Evolutionary conservation across 2,888 invertebrate genomes (phyloP).

Genomic region (Rapana venosa): DNA sequence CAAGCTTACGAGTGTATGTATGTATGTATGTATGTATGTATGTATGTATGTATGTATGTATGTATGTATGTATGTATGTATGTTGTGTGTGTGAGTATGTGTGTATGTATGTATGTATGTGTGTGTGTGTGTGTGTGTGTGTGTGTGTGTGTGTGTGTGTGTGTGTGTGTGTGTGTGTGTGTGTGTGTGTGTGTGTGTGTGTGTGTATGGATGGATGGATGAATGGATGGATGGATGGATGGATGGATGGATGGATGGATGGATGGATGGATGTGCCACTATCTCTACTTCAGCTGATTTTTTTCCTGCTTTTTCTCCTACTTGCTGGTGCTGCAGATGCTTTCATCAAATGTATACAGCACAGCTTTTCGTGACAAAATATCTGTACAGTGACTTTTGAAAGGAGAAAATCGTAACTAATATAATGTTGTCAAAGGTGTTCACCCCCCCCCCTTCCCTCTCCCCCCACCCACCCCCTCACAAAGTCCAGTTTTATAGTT

Average conservation of each 20-base stretch:
- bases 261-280: not conserved
- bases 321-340: no score
- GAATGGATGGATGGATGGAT: slow-evolving; percentile 19
- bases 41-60: slow-evolving; percentile 26
- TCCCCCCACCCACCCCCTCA: no score
- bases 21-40: not conserved
- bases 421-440: no score
- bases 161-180: slow-evolving; percentile 6
- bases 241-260: slow-evolving; percentile 27
- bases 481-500: no score
- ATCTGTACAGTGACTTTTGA: no score
- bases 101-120: slow-evolving; percentile 8
- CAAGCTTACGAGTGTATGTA: not conserved
- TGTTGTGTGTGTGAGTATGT: slow-evolving; percentile 10
- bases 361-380: no score
- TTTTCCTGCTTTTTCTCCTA: no score
- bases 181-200: slow-evolving; percentile 21
- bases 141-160: not conserved
- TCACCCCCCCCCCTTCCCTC: no score
- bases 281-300: no score
- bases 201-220: slow-evolving; percentile 14
- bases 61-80: slow-evolving; percentile 29
- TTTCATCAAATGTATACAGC: no score
- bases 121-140: not conserved
- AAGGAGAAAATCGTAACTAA: no score